Conservation (phyloP, 2,888 invertebrate genomes). For the Sepioteuthis lessoniana region DNA sequence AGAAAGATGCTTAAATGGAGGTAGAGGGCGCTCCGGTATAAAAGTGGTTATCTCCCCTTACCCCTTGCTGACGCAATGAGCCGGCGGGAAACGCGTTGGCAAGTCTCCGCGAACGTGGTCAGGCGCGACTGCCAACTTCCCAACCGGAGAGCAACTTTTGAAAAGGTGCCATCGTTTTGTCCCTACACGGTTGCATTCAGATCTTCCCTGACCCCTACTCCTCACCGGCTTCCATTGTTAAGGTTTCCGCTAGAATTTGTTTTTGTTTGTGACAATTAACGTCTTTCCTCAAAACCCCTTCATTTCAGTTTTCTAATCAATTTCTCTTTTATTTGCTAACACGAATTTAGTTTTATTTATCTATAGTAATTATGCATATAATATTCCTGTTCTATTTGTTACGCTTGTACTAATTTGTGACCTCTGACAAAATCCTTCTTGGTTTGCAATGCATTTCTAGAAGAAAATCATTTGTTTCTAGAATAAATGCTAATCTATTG, state of each 20-base stretch:
- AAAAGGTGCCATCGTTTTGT: background rate
- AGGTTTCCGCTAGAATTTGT: background rate
- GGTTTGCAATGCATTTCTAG: too few relatives aligned
- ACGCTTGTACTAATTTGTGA: too few relatives aligned
- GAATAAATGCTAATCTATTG: too few relatives aligned
- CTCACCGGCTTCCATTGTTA: background rate
- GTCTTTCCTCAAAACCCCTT: background rate
- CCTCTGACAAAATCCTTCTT: too few relatives aligned
- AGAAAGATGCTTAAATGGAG: background rate
- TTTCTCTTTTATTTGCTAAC: background rate
- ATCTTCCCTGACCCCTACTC: background rate
- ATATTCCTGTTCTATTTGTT: too few relatives aligned
- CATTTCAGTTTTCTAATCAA: background rate
- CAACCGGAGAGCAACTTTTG: constrained; percentile 17
- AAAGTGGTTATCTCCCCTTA: constrained; percentile 23
- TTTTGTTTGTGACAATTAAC: background rate
- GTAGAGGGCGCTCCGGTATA: background rate
- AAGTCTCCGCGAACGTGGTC: background rate
- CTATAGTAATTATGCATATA: too few relatives aligned
- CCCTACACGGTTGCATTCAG: background rate
- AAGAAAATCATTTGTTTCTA: too few relatives aligned
- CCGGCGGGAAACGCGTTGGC: background rate
- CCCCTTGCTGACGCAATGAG: background rate
- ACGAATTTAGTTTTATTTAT: too few relatives aligned
- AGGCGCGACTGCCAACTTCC: constrained; percentile 20